Evolutionary conservation across 2,888 invertebrate genomes (phyloP), one percentile per base, ranked within the genome.

Genomic region (Napeogenes sylphis): DNA sequence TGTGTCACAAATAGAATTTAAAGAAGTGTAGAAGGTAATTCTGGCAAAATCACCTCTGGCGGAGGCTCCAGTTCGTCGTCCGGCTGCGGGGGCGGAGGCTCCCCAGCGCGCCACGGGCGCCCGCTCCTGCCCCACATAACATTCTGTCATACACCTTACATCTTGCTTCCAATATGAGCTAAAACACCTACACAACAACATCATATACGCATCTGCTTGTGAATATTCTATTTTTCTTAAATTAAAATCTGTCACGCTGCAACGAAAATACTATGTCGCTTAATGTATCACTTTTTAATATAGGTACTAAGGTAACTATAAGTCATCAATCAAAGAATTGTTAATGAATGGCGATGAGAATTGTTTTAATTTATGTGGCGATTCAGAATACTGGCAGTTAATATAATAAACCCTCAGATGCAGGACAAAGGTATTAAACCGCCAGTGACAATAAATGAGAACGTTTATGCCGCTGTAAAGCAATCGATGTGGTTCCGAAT

Each of bases 11-110:
- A 63, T 70, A 76, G 73, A 75, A 71, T 68, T 72, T 75, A 73
- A 74, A 76, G 78, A 80, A 80, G 83, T 85, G 85, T 84, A 83
- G 73, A 84, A 86, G 88, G 89, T 89, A 90, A 88, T 75, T 90
- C 89, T 90, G 90, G 90, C 90, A 89, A 90, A 90, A 88, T 91
- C 91, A 91, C 91, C 91, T 91, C 90, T 81, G 83, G 85, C 75
- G 85, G 85, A 75, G 85, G 85, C 72, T 89, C 88, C 86, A 85
- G 71, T 73, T 90, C 90, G 77, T 88, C 90, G 70, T 90, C 90
- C 70, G 82, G 80, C 71, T 83, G 82, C 75, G 83, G 84, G 76
- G 84, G 82, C 75, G 83, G 84, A 76, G 84, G 84, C 80, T 86
- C 87, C 71, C 83, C 74, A 73, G 80, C 78, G 74, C 88, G 83